These are phyloP conservation scores for Gambusia affinis DNA, from an alignment of 2,113 vertebrate genomes.

Conservation along the genomic window DNA sequence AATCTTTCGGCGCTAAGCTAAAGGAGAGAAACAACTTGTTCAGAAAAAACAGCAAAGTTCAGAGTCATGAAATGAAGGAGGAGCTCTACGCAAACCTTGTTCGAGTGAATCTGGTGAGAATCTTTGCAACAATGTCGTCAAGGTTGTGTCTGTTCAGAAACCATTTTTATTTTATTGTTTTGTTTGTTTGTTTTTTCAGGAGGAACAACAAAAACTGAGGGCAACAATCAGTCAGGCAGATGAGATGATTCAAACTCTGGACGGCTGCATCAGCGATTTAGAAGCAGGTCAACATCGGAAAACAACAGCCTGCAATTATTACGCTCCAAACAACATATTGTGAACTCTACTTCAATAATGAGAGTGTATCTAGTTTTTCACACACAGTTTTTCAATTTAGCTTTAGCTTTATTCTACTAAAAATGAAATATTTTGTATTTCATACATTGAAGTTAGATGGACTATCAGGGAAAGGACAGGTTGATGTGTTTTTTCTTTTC, in stretches of 20 bases:
- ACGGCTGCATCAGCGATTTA: conserved; percentile 69
- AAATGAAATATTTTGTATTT: too few species aligned
- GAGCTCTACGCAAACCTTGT: conserved; percentile 68
- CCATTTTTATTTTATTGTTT: not conserved
- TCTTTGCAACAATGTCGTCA: not conserved
- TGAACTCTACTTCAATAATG: too few species aligned
- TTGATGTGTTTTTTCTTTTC: not conserved
- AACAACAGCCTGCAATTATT: too few species aligned
- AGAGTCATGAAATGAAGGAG: conserved; percentile 77
- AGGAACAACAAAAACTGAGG: conserved; percentile 66
- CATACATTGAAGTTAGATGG: too few species aligned
- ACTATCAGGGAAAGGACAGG: not conserved
- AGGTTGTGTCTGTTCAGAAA: not conserved
- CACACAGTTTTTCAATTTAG: too few species aligned
- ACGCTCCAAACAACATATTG: too few species aligned
- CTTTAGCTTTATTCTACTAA: too few species aligned
- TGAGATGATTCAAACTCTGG: conserved; percentile 66
- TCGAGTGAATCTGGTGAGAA: conserved; percentile 62
- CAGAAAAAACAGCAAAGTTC: conserved; percentile 73
- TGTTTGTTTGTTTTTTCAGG: conserved; percentile 34
- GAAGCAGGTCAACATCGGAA: conserved; percentile 66
- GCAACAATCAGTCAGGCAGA: conserved; percentile 63
- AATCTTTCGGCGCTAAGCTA: conserved; percentile 71
- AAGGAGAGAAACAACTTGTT: conserved; percentile 74
- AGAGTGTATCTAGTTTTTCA: too few species aligned